These are phyloP conservation scores for Periparus ater DNA, from an alignment of 2,797 vertebrate species.

Conservation along the genomic window DNA sequence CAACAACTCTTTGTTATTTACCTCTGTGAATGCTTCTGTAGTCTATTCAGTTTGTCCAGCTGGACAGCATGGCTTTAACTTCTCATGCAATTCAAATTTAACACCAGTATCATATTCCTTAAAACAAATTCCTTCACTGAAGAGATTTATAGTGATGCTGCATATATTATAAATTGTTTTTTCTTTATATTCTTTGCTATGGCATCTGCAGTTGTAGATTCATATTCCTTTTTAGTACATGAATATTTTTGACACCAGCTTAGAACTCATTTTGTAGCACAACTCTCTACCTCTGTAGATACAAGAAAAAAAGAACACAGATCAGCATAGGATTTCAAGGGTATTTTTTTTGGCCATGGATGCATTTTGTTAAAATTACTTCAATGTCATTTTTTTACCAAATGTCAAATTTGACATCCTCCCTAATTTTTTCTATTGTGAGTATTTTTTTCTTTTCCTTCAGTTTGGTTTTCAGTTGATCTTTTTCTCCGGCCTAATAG, in stretches of 20 bases:
- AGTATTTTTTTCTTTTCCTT: background rate
- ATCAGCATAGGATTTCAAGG: background rate
- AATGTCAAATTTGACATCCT: background rate
- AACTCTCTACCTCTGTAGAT: background rate
- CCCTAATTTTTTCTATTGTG: background rate
- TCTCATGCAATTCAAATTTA: background rate
- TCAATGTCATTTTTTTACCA: background rate
- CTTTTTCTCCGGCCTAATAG: background rate
- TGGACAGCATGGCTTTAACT: background rate
- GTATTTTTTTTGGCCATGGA: background rate
- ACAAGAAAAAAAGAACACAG: background rate
- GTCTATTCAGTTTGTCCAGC: background rate
- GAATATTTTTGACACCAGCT: background rate
- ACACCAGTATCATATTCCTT: background rate
- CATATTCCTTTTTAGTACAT: background rate
- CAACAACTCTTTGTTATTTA: background rate
- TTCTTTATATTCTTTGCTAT: background rate
- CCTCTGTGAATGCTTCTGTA: background rate
- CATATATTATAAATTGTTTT: background rate
- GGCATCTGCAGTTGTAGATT: background rate
- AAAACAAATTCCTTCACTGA: background rate
- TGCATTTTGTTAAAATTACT: background rate
- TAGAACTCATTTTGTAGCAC: background rate
- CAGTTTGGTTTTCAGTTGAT: background rate
- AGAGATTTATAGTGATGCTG: background rate